phyloP scores from a whole-genome alignment of 2,797 vertebrate species.

The Micrastur ruficollis region DNA sequence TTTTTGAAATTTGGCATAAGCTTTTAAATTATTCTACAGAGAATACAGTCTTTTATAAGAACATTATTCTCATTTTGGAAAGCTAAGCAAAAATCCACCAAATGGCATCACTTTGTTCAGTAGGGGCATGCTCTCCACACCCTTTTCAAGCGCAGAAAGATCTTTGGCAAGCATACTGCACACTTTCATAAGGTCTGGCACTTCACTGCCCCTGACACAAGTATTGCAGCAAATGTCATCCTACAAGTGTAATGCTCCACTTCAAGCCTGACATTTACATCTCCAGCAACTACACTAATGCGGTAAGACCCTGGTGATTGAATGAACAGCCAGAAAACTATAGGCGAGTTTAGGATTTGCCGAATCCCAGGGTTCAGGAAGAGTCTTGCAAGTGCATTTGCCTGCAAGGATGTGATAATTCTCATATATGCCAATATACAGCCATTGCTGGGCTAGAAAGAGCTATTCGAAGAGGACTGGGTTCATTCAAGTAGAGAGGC shows the following conservation, averaged over 20 bases:
- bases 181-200: background rate
- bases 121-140: background rate
- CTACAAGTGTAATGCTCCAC: background rate
- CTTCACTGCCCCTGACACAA: background rate
- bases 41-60: background rate
- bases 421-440: rapidly evolving
- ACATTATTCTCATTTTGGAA: background rate
- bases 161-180: background rate
- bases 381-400: background rate
- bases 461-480: background rate
- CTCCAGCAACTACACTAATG: background rate
- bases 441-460: background rate
- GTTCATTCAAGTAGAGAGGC: background rate
- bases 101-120: background rate
- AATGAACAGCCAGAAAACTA: background rate
- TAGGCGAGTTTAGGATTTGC: background rate
- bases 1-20: background rate
- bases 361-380: background rate
- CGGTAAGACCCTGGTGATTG: background rate
- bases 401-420: background rate
- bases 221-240: background rate
- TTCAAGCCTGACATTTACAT: background rate
- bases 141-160: background rate
- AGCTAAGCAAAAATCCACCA: background rate
- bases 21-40: background rate